Conservation (phyloP, 2,797 vertebrate species). For the Myoxocephalus aenaeus region DNA sequence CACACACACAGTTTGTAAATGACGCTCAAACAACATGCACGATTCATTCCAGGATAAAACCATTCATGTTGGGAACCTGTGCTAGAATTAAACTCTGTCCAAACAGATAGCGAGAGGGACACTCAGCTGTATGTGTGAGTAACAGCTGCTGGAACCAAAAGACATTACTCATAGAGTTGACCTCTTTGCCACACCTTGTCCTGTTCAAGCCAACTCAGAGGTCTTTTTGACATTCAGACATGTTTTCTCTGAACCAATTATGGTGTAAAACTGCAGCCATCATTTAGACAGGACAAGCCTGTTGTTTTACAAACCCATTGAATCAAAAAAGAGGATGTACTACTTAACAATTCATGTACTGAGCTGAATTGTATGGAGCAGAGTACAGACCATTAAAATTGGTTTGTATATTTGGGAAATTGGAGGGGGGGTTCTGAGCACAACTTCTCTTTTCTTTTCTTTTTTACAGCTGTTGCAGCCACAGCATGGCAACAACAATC, state of each 20-base stretch:
- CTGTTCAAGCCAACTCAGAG: slow-evolving; percentile 18
- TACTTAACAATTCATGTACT: background rate
- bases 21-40: background rate
- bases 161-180: slow-evolving; percentile 31
- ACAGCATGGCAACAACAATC: background rate
- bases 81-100: background rate
- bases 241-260: background rate
- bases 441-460: too few species aligned
- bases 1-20: background rate
- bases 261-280: background rate
- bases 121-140: background rate
- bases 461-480: background rate
- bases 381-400: background rate
- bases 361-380: background rate
- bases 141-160: slow-evolving; percentile 28
- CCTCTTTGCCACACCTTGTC: slow-evolving; percentile 33
- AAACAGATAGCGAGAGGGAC: background rate
- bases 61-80: background rate
- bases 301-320: too few species aligned
- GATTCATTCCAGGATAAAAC: background rate
- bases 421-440: too few species aligned
- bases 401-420: too few species aligned
- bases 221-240: slow-evolving; percentile 4
- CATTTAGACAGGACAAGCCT: background rate
- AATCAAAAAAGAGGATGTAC: background rate